Evolutionary conservation across 2,113 vertebrate genomes (phyloP), one percentile per base, ranked within the genome.

Genomic region (Planiliza haematocheilus): DNA sequence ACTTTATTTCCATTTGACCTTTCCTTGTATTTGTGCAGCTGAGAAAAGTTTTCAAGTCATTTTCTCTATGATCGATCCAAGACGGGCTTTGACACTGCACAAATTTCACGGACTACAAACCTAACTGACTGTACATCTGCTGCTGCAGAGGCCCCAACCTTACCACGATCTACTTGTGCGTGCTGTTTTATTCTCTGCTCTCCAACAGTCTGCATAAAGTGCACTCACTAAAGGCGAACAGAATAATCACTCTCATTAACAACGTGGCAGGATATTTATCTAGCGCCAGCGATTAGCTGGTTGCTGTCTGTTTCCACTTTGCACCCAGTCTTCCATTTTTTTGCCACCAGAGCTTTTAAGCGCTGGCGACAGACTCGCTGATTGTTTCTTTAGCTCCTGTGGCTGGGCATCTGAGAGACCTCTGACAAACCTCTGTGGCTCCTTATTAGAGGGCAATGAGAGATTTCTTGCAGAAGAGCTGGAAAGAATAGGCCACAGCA

Each of bases 371-470:
- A 82, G 43, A 48, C 68, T 84, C 46, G 24, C 59, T 79, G 56
- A 87, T 82, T 77, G 74, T 50, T 57, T 56, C 52, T 42, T 62
- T 21, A 58, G 73, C 48, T 41, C 42, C 24, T 60, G 39, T 43
- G 55, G 30, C 43, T 8, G 1, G 46, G 57, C 42, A 37, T 81
- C 51, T 69, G 34, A 18, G 52, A 64, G 78, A 66, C 52, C 70
- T 49, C 63, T 24, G 48, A 79, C 46, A 79, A 80, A 79, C 51
- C 66, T 70, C 48, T 62, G 53, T 18, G 36, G 36, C 20, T 61
- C 45, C 67, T 79, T 72, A 87, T 88, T 81, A 88, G 13, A 84
- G 70, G 42, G 14, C 52, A 80, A 48, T 69, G 59, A 43, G 49
- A 79, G 58, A 50, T 67, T 85, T 81, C 53, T 60, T 82, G 43